phyloP scores from a whole-genome alignment of 2,888 invertebrate species.

The Ophion costatus region DNA sequence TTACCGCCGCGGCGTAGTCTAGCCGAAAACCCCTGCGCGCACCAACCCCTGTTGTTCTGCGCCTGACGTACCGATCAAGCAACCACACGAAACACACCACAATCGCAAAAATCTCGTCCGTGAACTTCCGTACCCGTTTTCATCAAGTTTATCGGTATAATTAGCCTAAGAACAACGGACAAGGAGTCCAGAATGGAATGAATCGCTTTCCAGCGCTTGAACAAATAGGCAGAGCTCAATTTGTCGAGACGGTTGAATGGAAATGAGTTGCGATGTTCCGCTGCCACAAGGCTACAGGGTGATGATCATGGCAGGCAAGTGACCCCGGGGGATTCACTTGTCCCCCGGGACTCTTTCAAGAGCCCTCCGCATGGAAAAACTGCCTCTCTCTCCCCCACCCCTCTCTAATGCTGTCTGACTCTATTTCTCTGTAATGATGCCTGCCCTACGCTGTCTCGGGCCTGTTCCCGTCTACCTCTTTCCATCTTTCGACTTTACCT shows the following conservation, averaged over 20 bases:
- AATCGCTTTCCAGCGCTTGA: not conserved
- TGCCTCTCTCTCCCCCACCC: too few species aligned
- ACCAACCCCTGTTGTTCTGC: constrained; percentile 64
- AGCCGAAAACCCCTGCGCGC: constrained; percentile 76
- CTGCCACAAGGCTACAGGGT: too few species aligned
- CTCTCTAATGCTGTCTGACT: too few species aligned
- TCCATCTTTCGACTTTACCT: not conserved
- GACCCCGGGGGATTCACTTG: not conserved
- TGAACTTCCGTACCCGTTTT: not conserved
- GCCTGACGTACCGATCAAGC: constrained; percentile 56
- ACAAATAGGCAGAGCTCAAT: not conserved
- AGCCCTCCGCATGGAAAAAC: constrained; percentile 30
- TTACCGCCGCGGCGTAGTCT: constrained; percentile 71
- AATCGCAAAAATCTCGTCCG: constrained; percentile 19
- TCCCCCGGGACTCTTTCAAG: constrained; percentile 14
- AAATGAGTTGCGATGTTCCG: constrained; percentile 3
- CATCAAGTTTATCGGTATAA: not conserved
- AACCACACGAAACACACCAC: not conserved
- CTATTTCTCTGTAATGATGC: too few species aligned
- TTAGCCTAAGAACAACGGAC: not conserved
- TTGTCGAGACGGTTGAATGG: not conserved
- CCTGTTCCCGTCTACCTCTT: constrained; percentile 13
- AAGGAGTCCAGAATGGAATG: not conserved
- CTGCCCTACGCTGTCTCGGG: not conserved
- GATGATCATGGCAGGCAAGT: constrained; percentile 20